phyloP scores from a whole-genome alignment of 1,140 invertebrate species.

The Glossosoma conforme region DNA sequence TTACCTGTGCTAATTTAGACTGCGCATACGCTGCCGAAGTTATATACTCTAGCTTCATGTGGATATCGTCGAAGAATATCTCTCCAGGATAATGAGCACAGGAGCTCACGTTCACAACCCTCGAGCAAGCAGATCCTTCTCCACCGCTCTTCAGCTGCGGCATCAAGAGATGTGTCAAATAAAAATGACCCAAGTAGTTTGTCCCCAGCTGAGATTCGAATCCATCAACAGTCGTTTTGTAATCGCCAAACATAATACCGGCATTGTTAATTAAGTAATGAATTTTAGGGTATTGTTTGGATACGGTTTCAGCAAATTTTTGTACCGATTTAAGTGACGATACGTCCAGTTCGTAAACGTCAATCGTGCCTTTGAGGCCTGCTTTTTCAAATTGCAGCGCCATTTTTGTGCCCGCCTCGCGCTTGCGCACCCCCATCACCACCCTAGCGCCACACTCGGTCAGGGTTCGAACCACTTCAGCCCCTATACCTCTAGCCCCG shows the following conservation, averaged over 20 bases:
- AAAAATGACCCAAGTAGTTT: conserved; percentile 82
- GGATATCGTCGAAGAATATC: conserved; percentile 73
- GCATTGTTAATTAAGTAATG: conserved; percentile 82
- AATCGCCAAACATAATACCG: conserved; percentile 80
- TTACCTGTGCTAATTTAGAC: conserved; percentile 81
- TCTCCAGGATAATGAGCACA: conserved; percentile 69
- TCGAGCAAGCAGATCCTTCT: conserved; percentile 47
- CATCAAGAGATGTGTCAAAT: conserved; percentile 75
- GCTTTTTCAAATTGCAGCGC: conserved; percentile 31
- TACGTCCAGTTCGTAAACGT: conserved; percentile 53
- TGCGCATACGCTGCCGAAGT: conserved; percentile 72
- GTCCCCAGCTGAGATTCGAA: conserved; percentile 78
- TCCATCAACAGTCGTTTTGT: conserved; percentile 69
- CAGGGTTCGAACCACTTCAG: conserved; percentile 70
- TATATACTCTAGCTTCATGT: conserved; percentile 59
- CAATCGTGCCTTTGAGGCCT: not conserved
- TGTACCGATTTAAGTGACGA: conserved; percentile 68
- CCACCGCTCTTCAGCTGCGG: conserved; percentile 64
- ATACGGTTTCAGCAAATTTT: conserved; percentile 65
- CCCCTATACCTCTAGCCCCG: conserved; percentile 80
- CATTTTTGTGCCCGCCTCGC: conserved; percentile 52
- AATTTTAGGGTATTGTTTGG: conserved; percentile 58
- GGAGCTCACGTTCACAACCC: conserved; percentile 86
- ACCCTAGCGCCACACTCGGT: conserved; percentile 77
- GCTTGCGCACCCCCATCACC: conserved; percentile 73